These are phyloP conservation scores for Trichopoda pennipes DNA, from an alignment of 2,888 invertebrate genomes.

Conservation along the genomic window DNA sequence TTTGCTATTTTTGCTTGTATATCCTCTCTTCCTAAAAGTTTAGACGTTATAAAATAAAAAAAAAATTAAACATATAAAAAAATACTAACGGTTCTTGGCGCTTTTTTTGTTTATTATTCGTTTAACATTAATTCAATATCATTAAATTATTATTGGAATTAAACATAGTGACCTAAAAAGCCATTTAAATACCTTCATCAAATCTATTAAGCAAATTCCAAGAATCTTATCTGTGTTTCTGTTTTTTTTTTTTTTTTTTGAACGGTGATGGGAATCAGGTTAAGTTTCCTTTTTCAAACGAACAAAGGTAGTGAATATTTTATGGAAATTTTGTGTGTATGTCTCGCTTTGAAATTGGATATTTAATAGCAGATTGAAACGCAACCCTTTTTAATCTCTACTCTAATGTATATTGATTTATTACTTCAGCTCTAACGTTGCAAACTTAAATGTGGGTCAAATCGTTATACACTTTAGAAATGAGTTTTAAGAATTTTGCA, in stretches of 20 bases:
- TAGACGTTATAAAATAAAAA: not conserved
- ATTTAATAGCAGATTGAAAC: constrained; percentile 57
- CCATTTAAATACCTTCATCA: not conserved
- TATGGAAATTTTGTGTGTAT: constrained; percentile 13
- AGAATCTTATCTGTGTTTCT: constrained; percentile 17
- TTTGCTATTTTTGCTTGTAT: too few relatives aligned
- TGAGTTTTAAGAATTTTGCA: constrained; percentile 1
- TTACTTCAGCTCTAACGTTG: constrained; percentile 30
- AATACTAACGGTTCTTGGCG: constrained; percentile 30
- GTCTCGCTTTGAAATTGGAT: constrained; percentile 18
- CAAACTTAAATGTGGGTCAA: constrained; percentile 49
- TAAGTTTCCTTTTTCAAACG: constrained; percentile 3
- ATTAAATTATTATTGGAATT: not conserved
- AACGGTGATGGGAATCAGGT: constrained; percentile 21
- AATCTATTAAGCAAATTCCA: constrained; percentile 24
- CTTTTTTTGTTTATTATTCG: constrained; percentile 1
- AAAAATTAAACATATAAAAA: not conserved
- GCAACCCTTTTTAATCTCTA: constrained; percentile 54
- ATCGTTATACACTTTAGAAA: constrained; percentile 14
- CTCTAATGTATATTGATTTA: constrained; percentile 51
- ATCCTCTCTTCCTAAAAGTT: not conserved
- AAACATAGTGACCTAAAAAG: not conserved
- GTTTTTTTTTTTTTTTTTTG: not conserved
- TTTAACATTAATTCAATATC: not conserved
- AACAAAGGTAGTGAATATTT: constrained; percentile 5